Evolutionary conservation across 92 coral and sea anemone genomes (phyloP), one percentile per base, ranked within the genome.

Genomic region (Actinostola sp.): DNA sequence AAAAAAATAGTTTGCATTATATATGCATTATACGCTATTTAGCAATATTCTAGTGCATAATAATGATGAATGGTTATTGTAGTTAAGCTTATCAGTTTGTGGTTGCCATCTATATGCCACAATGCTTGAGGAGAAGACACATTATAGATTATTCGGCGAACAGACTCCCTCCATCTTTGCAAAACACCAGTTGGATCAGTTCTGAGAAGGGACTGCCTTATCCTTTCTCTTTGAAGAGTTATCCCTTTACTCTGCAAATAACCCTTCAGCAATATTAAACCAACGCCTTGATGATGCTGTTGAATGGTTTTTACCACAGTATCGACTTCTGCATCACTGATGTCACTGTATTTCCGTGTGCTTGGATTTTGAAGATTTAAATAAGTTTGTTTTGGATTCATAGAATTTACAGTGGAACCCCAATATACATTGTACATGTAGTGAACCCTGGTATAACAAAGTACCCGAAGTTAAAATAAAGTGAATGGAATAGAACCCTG

Each of bases 71-170:
- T 48, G n/a, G 3, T 6, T 20, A 3, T 6, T 48, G 5, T 20
- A 4, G 15, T 20, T 57, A 30, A 66, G 73, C 82, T 64, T 36
- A 76, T 76, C 80, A 61, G 23, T 35, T 75, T 75, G 72, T 75
- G 80, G 55, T 75, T 61, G 13, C 71, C 80, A 45, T 75, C 81
- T 16, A 75, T 63, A 7, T 75, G 81, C 81, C 81, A 75, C 43
- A 76, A 34, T 1, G 73, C 63, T 41, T 20, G 73, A 11, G 82
- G 82, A 2, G 38, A 24, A 14, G 63, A 49, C 42, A 76, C 82
- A 34, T 1, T 33, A 30, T 76, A 76, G 8, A 13, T 17, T 63
- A 65, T 31, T 9, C 82, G 50, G 14, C 35, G 45, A 11, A 66
- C 64, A 14, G 82, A 64, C 1, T 65, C 52, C 13, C 66, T 19